A percentile compares a stretch with the other conserved stretches of the same genome.
Conservation (phyloP, 2,113 vertebrate genomes). For the Myrmecophaga tridactyla region DNA sequence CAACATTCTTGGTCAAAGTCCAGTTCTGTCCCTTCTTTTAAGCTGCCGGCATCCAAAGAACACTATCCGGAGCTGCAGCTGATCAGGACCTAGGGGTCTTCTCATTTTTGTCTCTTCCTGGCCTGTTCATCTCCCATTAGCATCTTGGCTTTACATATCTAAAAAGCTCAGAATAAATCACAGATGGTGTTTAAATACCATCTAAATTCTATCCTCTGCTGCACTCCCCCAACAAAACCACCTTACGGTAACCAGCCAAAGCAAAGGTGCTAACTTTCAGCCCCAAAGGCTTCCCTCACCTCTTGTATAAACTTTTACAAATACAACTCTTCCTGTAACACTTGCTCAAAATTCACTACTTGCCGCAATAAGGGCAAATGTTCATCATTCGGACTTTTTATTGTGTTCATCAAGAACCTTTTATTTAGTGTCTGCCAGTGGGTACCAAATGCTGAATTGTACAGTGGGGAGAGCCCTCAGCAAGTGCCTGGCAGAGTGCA, state of each 20-base stretch:
- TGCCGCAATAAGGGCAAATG: neutral
- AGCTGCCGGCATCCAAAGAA: neutral
- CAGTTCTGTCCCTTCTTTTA: neutral
- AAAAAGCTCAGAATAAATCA: too few relatives aligned
- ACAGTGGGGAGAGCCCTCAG: neutral
- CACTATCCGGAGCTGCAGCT: neutral
- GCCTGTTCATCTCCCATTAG: neutral
- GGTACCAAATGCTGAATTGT: too few relatives aligned
- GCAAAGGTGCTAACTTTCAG: neutral
- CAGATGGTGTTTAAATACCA: too few relatives aligned
- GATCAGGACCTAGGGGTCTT: too few relatives aligned
- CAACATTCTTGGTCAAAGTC: neutral
- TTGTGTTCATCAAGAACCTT: neutral
- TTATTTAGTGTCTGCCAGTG: too few relatives aligned
- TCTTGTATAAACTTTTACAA: neutral
- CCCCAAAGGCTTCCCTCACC: neutral
- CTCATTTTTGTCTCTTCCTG: neutral
- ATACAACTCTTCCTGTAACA: neutral
- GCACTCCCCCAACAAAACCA: too few relatives aligned
- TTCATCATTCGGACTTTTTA: neutral
- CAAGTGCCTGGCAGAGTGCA: too few relatives aligned
- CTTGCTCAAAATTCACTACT: neutral
- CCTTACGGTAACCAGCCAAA: too few relatives aligned
- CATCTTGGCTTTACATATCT: neutral
- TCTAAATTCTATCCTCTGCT: too few relatives aligned